These are phyloP conservation scores for Doryteuthis pealeii DNA, from an alignment of 1,140 invertebrate genomes.

Conservation along the genomic window DNA sequence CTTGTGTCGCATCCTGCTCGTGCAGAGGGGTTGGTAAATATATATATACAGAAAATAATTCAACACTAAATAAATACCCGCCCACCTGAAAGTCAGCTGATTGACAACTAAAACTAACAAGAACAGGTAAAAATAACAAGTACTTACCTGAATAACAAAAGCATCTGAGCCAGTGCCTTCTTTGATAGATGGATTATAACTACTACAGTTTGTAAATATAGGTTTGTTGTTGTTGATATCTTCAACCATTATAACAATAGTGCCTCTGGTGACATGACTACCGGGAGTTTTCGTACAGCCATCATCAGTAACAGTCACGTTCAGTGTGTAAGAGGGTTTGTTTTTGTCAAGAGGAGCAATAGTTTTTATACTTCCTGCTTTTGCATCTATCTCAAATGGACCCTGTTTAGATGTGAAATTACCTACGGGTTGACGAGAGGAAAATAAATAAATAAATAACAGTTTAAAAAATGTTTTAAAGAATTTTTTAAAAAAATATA, in stretches of 20 bases:
- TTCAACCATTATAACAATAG: conserved; percentile 27
- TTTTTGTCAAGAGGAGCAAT: conserved; percentile 27
- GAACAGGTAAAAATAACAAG: too few species aligned
- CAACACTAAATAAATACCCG: too few species aligned
- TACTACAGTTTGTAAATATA: conserved; percentile 37
- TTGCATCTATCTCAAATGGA: conserved; percentile 39
- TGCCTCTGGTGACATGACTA: conserved; percentile 27
- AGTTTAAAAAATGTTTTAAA: too few species aligned
- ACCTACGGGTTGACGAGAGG: too few species aligned
- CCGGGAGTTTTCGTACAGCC: conserved; percentile 39
- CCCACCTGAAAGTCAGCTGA: too few species aligned
- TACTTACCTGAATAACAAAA: conserved; percentile 5
- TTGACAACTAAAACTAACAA: background rate
- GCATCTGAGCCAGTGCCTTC: conserved; percentile 26
- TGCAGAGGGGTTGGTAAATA: too few species aligned
- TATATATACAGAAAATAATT: too few species aligned
- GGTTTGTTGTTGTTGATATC: conserved; percentile 50
- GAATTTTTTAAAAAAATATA: too few species aligned
- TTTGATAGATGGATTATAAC: conserved; percentile 33
- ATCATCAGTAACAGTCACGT: conserved; percentile 48
- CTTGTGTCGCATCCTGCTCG: too few species aligned
- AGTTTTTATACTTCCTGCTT: conserved; percentile 41
- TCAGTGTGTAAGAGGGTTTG: conserved; percentile 34
- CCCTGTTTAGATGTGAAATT: background rate
- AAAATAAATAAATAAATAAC: too few species aligned